Conservation (phyloP, 2,888 invertebrate genomes). For the Drymonia ruficornis region DNA sequence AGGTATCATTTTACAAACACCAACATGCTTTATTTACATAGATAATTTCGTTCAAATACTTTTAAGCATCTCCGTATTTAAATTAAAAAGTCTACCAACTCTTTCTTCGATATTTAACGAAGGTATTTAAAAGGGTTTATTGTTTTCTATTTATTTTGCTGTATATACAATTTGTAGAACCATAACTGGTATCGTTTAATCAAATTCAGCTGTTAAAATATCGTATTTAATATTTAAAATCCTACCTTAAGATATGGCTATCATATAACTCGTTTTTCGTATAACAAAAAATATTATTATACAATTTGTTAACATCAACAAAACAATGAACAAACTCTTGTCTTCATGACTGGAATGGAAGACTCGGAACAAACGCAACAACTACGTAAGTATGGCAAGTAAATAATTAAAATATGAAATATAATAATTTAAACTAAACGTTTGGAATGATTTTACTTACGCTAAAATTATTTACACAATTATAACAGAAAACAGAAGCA, state of each 20-base stretch:
- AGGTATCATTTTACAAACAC: slow-evolving; percentile 62
- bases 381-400: slow-evolving; percentile 80
- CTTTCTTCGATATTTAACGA: not conserved
- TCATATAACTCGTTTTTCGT: slow-evolving; percentile 50
- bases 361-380: slow-evolving; percentile 69
- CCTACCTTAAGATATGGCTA: slow-evolving; percentile 51
- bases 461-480: slow-evolving; percentile 74
- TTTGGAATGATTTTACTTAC: slow-evolving; percentile 76
- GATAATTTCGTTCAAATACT: slow-evolving; percentile 8
- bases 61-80: not conserved
- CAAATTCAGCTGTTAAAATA: not conserved
- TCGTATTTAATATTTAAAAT: slow-evolving; percentile 31
- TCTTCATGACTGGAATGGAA: slow-evolving; percentile 71
- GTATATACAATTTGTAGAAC: not conserved
- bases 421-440: slow-evolving; percentile 77
- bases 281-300: slow-evolving; percentile 70
- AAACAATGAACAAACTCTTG: slow-evolving; percentile 70
- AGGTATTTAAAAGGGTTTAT: not conserved
- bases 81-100: not conserved
- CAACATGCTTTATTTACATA: slow-evolving; percentile 77
- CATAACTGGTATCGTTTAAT: not conserved
- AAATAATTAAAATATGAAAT: slow-evolving; percentile 74
- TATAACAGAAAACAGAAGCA: slow-evolving; percentile 71
- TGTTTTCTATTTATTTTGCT: not conserved
- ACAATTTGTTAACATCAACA: slow-evolving; percentile 75